These are phyloP conservation scores for Ctenodactylus gundi DNA, from an alignment of 2,113 vertebrate genomes.

Conservation along the genomic window DNA sequence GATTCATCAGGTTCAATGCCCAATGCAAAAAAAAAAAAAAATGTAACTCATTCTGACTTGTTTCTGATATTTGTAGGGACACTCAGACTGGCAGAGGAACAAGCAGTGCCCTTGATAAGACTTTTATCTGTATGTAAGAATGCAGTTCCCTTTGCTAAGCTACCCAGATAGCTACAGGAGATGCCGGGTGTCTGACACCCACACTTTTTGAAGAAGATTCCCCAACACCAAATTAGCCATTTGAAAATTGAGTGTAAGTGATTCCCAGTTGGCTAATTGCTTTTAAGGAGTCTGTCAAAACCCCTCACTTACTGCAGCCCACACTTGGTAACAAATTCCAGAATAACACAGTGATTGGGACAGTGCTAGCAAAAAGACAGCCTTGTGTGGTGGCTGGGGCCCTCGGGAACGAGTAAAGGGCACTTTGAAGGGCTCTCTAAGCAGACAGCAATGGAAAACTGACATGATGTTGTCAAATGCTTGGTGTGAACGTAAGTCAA, in stretches of 20 bases:
- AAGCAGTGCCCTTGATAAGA: not conserved
- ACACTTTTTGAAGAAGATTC: conserved; percentile 54
- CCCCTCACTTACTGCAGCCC: conserved; percentile 59
- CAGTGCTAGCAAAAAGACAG: not conserved
- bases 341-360: conserved; percentile 45
- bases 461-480: not conserved
- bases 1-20: too few relatives aligned
- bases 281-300: conserved; percentile 71
- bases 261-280: conserved; percentile 72
- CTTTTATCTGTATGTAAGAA: conserved; percentile 9
- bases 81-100: not conserved
- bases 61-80: conserved; percentile 23
- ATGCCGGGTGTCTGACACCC: conserved; percentile 40
- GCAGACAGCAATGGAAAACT: not conserved
- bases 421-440: not conserved
- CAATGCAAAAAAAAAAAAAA: too few relatives aligned
- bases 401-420: not conserved
- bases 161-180: conserved; percentile 26
- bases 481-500: not conserved
- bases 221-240: conserved; percentile 69
- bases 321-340: conserved; percentile 58
- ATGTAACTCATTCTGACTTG: not conserved
- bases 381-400: not conserved
- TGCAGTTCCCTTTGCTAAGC: conserved; percentile 22
- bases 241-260: conserved; percentile 66